Conservation (phyloP, 1,140 invertebrate species). For the Diplogasteroides magnus region DNA sequence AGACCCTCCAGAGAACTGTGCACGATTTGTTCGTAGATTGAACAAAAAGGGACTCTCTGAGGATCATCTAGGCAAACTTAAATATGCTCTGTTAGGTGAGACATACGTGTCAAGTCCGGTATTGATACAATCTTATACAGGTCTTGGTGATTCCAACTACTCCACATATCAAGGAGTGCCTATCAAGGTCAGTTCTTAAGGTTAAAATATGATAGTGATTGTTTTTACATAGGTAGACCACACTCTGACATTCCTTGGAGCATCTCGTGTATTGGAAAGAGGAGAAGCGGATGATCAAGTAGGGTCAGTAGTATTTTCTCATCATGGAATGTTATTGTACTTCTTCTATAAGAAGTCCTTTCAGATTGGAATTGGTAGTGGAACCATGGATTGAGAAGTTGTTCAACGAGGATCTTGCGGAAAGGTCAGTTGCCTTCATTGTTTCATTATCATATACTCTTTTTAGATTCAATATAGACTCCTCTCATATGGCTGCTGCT, state of each 20-base stretch:
- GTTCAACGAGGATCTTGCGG: slow-evolving; percentile 12
- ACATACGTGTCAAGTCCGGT: background rate
- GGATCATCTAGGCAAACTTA: slow-evolving; percentile 19
- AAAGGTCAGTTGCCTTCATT: slow-evolving; percentile 12
- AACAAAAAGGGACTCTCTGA: slow-evolving; percentile 10
- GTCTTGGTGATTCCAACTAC: slow-evolving; percentile 40
- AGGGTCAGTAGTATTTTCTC: slow-evolving; percentile 21
- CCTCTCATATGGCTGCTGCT: slow-evolving; percentile 2
- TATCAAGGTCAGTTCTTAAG: too few species aligned
- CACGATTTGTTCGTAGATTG: slow-evolving; percentile 29
- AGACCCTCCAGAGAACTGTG: slow-evolving; percentile 34
- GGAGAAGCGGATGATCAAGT: slow-evolving; percentile 38
- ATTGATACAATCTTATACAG: slow-evolving; percentile 5
- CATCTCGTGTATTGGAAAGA: slow-evolving; percentile 12
- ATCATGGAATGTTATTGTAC: slow-evolving; percentile 6
- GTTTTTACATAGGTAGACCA: too few species aligned
- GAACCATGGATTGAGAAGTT: slow-evolving; percentile 37
- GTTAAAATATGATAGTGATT: too few species aligned
- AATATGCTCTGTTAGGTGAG: slow-evolving; percentile 29
- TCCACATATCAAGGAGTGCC: slow-evolving; percentile 37
- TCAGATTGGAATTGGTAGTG: slow-evolving; percentile 34
- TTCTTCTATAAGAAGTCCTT: slow-evolving; percentile 1
- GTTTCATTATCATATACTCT: background rate
- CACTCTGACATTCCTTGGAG: slow-evolving; percentile 23
- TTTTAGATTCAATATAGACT: background rate